Conservation (phyloP, 53 echinoderm and acorn worm species). For the Mesocentrotus franciscanus region DNA sequence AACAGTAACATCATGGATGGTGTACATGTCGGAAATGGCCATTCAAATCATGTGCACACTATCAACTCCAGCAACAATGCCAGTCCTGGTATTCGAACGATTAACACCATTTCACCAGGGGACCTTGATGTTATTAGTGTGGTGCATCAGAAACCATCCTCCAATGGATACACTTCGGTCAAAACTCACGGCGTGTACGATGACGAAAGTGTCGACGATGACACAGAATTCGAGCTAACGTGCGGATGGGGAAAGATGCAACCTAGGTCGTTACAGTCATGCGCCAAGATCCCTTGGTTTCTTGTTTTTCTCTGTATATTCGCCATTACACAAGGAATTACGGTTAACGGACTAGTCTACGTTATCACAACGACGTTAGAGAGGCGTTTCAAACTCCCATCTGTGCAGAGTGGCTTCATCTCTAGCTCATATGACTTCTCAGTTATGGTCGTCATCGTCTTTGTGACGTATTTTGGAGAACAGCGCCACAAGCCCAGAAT, state of each 20-base stretch:
- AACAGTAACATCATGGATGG: constrained; percentile 65
- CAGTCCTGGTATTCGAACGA: constrained; percentile 66
- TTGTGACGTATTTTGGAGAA: constrained; percentile 98
- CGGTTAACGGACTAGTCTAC: constrained; percentile 91
- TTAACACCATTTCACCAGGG: constrained; percentile 45
- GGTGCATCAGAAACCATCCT: constrained; percentile 46
- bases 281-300: constrained; percentile 79
- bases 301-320: constrained; percentile 88
- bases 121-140: constrained; percentile 39
- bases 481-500: constrained; percentile 85
- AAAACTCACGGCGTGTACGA: constrained; percentile 53
- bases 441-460: constrained; percentile 93
- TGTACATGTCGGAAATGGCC: constrained; percentile 18
- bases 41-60: constrained; percentile 46
- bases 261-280: constrained; percentile 77
- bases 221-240: constrained; percentile 55
- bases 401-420: constrained; percentile 91
- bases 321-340: constrained; percentile 94
- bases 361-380: constrained; percentile 94
- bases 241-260: constrained; percentile 82
- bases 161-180: constrained; percentile 76
- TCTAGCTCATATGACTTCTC: constrained; percentile 97
- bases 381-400: constrained; percentile 89
- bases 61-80: constrained; percentile 78
- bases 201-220: constrained; percentile 61